These are phyloP conservation scores for Brachionus plicatilis DNA, from an alignment of 1,140 invertebrate genomes.

Conservation along the genomic window DNA sequence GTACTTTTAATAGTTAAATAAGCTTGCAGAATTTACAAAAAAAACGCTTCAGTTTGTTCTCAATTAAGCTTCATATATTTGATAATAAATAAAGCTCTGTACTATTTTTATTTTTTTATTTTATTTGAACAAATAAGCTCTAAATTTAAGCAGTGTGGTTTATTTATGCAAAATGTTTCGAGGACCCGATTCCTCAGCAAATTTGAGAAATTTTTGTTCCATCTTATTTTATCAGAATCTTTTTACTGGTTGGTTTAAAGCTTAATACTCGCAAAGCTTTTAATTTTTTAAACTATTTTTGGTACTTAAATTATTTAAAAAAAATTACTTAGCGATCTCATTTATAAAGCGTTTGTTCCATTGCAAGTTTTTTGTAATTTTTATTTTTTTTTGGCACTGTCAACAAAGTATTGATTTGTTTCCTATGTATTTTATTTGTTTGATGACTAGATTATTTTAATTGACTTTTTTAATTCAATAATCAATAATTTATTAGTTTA, in stretches of 20 bases:
- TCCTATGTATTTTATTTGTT: neutral
- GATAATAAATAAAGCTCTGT: neutral
- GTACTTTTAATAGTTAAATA: neutral
- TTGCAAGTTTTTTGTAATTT: neutral
- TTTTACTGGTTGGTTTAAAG: too few species aligned
- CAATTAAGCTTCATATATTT: neutral
- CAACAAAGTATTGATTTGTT: neutral
- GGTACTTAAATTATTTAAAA: too few species aligned
- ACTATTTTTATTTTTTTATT: neutral
- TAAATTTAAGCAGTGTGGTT: neutral
- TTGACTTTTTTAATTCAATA: neutral
- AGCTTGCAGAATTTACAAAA: neutral
- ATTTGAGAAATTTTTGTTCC: neutral
- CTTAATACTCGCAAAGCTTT: too few species aligned
- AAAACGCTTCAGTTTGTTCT: neutral
- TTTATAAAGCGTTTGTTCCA: too few species aligned
- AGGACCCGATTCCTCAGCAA: neutral
- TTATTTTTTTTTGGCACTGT: neutral
- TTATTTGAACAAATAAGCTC: neutral
- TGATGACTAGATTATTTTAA: constrained; percentile 1
- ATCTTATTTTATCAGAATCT: too few species aligned
- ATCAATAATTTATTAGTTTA: constrained; percentile 3
- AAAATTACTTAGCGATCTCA: too few species aligned
- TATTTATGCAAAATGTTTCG: neutral
- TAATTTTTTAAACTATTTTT: too few species aligned